These are phyloP conservation scores for Apteryx owenii DNA, from an alignment of 2,113 vertebrate genomes.

Conservation along the genomic window DNA sequence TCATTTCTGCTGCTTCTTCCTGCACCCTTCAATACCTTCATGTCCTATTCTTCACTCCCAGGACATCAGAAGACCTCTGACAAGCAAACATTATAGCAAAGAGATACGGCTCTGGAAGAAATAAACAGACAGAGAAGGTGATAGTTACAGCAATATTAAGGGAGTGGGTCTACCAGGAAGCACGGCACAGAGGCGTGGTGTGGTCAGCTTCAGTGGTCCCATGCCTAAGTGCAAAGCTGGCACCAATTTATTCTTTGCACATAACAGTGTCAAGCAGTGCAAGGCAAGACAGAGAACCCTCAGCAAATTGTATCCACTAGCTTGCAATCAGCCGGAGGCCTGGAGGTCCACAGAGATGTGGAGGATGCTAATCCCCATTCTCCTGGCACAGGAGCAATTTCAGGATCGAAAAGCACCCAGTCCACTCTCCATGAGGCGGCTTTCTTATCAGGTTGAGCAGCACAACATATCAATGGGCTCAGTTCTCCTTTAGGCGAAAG, in stretches of 20 bases:
- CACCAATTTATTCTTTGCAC: background rate
- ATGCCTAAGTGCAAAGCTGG: background rate
- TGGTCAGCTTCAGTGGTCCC: background rate
- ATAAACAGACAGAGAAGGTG: background rate
- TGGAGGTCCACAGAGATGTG: background rate
- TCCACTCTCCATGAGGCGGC: background rate
- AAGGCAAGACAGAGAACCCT: background rate
- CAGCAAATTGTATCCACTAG: background rate
- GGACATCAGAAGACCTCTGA: background rate
- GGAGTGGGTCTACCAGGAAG: background rate
- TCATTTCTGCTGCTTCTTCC: background rate
- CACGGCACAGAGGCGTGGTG: background rate
- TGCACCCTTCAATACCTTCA: background rate
- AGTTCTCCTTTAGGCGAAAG: background rate
- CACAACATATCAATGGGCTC: background rate
- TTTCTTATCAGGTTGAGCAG: background rate
- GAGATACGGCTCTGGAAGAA: background rate
- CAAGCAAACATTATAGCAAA: background rate
- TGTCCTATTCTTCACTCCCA: background rate
- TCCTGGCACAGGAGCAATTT: background rate
- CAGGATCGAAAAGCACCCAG: background rate
- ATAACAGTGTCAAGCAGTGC: background rate
- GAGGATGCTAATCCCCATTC: background rate
- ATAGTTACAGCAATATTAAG: background rate
- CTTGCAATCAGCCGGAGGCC: background rate